Conservation (phyloP, 1,140 invertebrate genomes). For the Nixonia krombeini region DNA sequence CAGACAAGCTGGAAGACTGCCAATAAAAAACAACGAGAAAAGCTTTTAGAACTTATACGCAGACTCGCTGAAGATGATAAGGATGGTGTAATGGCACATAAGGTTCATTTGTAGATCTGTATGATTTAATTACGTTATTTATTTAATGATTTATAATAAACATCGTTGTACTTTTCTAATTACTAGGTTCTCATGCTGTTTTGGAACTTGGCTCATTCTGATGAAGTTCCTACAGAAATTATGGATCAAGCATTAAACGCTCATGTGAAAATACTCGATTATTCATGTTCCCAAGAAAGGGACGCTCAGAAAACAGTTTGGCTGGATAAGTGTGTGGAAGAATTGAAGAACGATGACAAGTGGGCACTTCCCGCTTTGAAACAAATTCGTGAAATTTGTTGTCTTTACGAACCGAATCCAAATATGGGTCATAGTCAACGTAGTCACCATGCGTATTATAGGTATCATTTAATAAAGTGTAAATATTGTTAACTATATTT, state of each 20-base stretch:
- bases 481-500: conserved; percentile 11
- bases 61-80: conserved; percentile 98
- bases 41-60: conserved; percentile 94
- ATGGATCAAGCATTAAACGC: conserved; percentile 96
- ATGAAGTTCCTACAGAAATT: conserved; percentile 96
- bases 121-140: no score
- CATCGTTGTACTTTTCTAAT: no score
- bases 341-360: conserved; percentile 88
- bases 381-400: conserved; percentile 96
- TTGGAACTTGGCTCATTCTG: conserved; percentile 97
- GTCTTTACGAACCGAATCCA: conserved; percentile 88
- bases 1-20: conserved; percentile 96
- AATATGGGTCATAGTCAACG: conserved; percentile 77
- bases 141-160: no score
- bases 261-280: conserved; percentile 98
- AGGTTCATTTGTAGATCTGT: conserved; percentile 73
- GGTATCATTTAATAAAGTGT: conserved; percentile 66
- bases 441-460: conserved; percentile 77
- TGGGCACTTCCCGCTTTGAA: conserved; percentile 97
- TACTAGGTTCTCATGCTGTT: conserved; percentile 91
- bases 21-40: conserved; percentile 96
- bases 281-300: conserved; percentile 95
- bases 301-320: conserved; percentile 97
- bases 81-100: conserved; percentile 98
- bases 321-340: conserved; percentile 96